A percentile compares a stretch with the other conserved stretches of the same genome.
Conservation (phyloP, 2,888 invertebrate species). For the Sphaeridia pumilis region DNA sequence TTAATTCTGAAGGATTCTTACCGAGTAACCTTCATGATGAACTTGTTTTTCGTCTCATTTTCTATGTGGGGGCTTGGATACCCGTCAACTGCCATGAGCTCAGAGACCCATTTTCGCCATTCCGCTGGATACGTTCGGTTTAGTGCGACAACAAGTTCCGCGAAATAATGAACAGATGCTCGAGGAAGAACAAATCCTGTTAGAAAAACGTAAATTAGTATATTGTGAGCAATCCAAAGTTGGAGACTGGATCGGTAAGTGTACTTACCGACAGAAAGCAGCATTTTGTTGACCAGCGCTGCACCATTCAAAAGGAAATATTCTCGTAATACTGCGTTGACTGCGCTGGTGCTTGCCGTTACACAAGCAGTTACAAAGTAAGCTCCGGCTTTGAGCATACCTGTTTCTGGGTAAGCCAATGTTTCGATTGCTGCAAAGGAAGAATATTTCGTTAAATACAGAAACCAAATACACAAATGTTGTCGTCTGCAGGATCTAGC, state of each 20-base stretch:
- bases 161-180: slow-evolving; percentile 29
- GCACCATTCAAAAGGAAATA: slow-evolving; percentile 26
- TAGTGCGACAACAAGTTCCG: slow-evolving; percentile 26
- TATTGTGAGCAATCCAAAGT: no score
- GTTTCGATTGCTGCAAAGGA: slow-evolving; percentile 22
- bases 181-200: slow-evolving; percentile 30
- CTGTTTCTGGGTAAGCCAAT: slow-evolving; percentile 23
- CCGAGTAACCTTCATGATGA: slow-evolving; percentile 30
- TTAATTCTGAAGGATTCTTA: no score
- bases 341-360: slow-evolving; percentile 19
- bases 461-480: no score
- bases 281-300: slow-evolving; percentile 23
- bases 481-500: no score
- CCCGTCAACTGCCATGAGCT: slow-evolving; percentile 24
- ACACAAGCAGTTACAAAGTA: slow-evolving; percentile 21
- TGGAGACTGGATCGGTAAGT: no score
- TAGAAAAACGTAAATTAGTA: no score
- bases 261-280: slow-evolving; percentile 28
- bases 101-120: slow-evolving; percentile 31
- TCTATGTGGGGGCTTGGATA: slow-evolving; percentile 29
- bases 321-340: slow-evolving; percentile 21
- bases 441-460: no score
- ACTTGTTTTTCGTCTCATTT: slow-evolving; percentile 26
- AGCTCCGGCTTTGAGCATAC: slow-evolving; percentile 28
- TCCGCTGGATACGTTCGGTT: slow-evolving; percentile 25